These are phyloP conservation scores for Gavia stellata DNA, from an alignment of 2,113 vertebrate species.

Conservation along the genomic window DNA sequence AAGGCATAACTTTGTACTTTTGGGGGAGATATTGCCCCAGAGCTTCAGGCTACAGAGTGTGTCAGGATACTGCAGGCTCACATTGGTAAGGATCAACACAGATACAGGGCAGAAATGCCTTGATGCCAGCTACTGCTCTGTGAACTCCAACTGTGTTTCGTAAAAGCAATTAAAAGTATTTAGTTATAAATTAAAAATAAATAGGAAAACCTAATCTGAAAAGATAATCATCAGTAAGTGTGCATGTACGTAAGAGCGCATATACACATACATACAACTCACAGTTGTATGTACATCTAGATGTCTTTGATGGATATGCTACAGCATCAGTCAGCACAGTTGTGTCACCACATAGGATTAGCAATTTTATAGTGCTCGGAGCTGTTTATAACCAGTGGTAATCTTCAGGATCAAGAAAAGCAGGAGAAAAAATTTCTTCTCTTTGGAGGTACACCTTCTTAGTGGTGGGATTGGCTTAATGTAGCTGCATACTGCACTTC, in stretches of 20 bases:
- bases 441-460: not conserved
- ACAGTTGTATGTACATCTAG: not conserved
- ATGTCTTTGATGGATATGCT: not conserved
- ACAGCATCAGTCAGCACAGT: not conserved
- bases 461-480: not conserved
- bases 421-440: not conserved
- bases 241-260: not conserved
- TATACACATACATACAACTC: not conserved
- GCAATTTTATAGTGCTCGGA: not conserved
- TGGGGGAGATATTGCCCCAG: not conserved
- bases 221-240: not conserved
- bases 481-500: not conserved
- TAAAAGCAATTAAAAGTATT: not conserved
- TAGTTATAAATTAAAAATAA: not conserved
- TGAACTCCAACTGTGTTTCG: not conserved
- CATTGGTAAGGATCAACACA: not conserved
- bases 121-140: not conserved
- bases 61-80: rapidly evolving
- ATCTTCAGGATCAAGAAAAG: not conserved
- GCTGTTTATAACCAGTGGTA: not conserved
- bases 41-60: not conserved
- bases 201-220: not conserved
- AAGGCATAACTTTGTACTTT: not conserved
- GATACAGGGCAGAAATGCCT: not conserved
- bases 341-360: not conserved